Evolutionary conservation across 2,113 vertebrate genomes (phyloP).

Genomic region (Sorex fumeus): DNA sequence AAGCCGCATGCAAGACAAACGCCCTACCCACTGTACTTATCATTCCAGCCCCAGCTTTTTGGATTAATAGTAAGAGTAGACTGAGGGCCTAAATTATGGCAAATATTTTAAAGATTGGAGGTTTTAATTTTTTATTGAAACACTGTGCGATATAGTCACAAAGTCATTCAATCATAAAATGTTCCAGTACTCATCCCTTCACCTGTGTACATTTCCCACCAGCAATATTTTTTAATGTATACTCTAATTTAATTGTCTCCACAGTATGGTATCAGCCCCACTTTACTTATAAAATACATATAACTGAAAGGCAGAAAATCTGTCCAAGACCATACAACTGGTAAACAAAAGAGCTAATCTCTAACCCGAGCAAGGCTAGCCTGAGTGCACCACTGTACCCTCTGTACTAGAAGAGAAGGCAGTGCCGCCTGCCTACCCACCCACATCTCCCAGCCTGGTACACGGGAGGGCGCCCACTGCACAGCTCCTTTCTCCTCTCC

Average conservation of each 20-base stretch:
- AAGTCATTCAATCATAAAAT: too few relatives aligned
- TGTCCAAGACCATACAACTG: not conserved
- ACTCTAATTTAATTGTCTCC: not conserved
- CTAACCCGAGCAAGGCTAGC: not conserved
- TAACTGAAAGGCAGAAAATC: conserved; percentile 7
- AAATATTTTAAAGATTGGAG: not conserved
- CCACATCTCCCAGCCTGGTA: not conserved
- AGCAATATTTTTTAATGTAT: too few relatives aligned
- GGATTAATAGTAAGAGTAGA: not conserved
- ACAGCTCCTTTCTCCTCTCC: not conserved
- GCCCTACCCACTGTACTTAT: too few relatives aligned
- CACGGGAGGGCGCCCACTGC: not conserved
- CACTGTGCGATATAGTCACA: too few relatives aligned
- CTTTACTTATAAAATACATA: conserved; percentile 36
- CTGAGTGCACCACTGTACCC: not conserved
- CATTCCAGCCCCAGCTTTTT: too few relatives aligned
- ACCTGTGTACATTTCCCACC: not conserved
- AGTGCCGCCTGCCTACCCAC: too few relatives aligned
- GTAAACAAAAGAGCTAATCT: not conserved
- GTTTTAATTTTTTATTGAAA: too few relatives aligned
- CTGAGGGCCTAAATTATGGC: not conserved
- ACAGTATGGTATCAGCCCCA: not conserved
- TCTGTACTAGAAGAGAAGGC: too few relatives aligned
- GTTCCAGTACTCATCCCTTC: too few relatives aligned
- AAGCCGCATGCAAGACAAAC: too few relatives aligned